Evolutionary conservation across 2,888 invertebrate genomes (phyloP).

Genomic region (Tetranychus truncatus): DNA sequence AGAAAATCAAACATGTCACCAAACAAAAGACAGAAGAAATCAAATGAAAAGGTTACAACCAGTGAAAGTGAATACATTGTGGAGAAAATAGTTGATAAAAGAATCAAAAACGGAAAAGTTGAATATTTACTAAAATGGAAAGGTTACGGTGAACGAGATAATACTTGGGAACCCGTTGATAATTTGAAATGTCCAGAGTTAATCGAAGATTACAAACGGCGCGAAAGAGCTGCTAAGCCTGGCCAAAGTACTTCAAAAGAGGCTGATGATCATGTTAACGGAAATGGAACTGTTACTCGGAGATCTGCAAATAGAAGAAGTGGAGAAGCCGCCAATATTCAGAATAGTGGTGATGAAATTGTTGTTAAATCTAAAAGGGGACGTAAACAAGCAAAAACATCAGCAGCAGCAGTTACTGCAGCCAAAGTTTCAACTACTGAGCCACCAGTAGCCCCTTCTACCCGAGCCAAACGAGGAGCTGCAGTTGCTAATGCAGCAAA

Average conservation of each 20-base stretch:
- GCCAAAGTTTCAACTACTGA: no score
- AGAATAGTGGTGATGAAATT: no score
- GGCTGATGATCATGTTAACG: not conserved
- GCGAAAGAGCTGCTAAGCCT: not conserved
- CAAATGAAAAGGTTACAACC: not conserved
- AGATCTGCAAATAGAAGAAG: no score
- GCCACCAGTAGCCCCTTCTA: no score
- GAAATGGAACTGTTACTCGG: no score
- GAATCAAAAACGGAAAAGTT: slow-evolving; percentile 5
- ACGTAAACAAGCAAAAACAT: no score
- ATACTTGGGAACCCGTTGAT: slow-evolving; percentile 8
- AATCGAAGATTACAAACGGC: not conserved
- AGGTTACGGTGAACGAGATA: slow-evolving; percentile 1
- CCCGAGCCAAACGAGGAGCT: no score
- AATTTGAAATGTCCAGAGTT: not conserved
- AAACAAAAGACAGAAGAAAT: not conserved
- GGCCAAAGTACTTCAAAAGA: slow-evolving; percentile 4
- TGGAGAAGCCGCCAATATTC: no score
- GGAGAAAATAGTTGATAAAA: not conserved
- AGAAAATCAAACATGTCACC: not conserved
- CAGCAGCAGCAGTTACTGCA: no score
- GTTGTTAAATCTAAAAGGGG: no score
- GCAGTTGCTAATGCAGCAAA: no score
- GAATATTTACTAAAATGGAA: slow-evolving; percentile 1
- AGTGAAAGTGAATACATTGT: not conserved